Evolutionary conservation across 2,113 vertebrate genomes (phyloP).

Genomic region (Hippopotamus amphibius): DNA sequence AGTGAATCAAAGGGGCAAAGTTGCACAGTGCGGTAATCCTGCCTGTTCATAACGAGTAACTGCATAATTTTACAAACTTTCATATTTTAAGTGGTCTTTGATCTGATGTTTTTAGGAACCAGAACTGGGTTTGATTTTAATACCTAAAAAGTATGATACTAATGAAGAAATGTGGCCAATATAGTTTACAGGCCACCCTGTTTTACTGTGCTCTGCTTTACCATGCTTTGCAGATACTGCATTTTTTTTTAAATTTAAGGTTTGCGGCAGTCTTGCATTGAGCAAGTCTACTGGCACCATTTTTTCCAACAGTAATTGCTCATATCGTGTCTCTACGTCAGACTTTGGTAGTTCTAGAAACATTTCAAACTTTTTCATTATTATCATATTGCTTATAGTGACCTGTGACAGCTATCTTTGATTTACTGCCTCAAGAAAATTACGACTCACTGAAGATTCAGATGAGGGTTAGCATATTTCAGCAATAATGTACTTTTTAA

Average conservation of each 20-base stretch:
- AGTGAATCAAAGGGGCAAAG: neutral
- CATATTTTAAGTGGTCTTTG: neutral
- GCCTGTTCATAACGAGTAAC: neutral
- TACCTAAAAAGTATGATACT: neutral
- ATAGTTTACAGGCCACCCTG: neutral
- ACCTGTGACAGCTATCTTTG: neutral
- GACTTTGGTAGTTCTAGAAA: neutral
- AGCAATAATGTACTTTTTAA: neutral
- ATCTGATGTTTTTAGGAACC: neutral
- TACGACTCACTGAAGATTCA: neutral
- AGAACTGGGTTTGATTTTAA: neutral
- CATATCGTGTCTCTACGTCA: neutral
- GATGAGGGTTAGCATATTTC: neutral
- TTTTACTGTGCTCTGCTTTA: neutral
- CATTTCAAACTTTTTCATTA: neutral
- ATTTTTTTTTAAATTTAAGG: neutral
- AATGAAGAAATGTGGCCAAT: neutral
- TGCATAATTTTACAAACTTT: neutral
- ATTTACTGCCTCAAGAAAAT: neutral
- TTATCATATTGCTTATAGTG: neutral
- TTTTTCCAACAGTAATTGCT: neutral
- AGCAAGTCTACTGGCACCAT: neutral
- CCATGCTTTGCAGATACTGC: neutral
- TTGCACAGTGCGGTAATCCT: neutral
- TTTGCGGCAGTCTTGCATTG: neutral